Conservation (phyloP, 2,797 vertebrate species). For the Serranus cabrilla region DNA sequence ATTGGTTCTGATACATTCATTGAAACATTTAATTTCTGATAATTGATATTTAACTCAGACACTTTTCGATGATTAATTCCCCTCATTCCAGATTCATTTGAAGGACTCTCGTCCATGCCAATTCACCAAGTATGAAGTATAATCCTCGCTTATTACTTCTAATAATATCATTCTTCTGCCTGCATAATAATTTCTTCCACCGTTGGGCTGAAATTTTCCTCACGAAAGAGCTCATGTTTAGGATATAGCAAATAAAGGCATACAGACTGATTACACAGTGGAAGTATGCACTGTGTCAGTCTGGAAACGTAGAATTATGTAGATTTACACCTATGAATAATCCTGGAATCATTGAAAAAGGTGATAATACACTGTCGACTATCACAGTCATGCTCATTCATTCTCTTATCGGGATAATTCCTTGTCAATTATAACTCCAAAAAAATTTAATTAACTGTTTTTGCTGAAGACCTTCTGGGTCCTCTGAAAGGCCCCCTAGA, state of each 20-base stretch:
- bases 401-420: background rate
- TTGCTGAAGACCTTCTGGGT: background rate
- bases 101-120: conserved; percentile 40
- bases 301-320: background rate
- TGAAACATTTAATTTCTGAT: conserved; percentile 58
- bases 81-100: conserved; percentile 53
- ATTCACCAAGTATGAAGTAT: conserved; percentile 61
- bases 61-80: conserved; percentile 61
- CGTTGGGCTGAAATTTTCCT: conserved; percentile 45
- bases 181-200: conserved; percentile 59
- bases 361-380: background rate
- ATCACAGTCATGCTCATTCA: background rate
- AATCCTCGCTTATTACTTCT: conserved; percentile 63
- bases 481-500: background rate
- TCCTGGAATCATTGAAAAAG: background rate
- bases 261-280: conserved; percentile 2
- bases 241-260: conserved; percentile 36
- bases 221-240: conserved; percentile 44
- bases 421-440: background rate
- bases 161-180: conserved; percentile 49
- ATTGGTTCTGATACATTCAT: conserved; percentile 32
- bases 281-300: background rate
- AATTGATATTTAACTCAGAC: conserved; percentile 60
- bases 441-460: conserved; percentile 2
- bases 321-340: conserved; percentile 1